Percentiles rank a stretch among this genome's conserved stretches.
phyloP scores from a whole-genome alignment of 2,888 invertebrate genomes.

The Plagodis dolabraria region DNA sequence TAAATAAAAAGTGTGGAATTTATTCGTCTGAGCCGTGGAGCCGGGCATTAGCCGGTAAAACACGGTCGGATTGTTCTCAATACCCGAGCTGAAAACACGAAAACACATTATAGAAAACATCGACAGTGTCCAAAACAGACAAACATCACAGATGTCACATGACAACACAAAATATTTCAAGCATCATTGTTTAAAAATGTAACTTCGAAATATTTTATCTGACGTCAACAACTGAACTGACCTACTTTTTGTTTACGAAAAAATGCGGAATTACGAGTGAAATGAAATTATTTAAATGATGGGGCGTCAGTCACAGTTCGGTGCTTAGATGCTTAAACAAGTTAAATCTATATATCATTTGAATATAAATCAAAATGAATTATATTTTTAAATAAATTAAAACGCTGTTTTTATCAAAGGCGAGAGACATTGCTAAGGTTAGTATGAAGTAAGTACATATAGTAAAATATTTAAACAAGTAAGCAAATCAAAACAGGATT shows the following conservation, averaged over 20 bases:
- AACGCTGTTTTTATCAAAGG: no score
- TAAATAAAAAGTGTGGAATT: constrained; percentile 97
- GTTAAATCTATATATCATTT: not conserved
- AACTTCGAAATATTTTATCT: constrained; percentile 32
- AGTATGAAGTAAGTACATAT: no score
- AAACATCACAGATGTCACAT: constrained; percentile 40
- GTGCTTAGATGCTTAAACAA: not conserved
- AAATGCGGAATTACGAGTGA: constrained; percentile 18
- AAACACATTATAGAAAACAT: constrained; percentile 49
- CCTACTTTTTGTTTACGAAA: constrained; percentile 31
- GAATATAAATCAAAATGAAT: not conserved
- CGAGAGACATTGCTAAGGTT: no score
- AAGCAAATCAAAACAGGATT: no score
- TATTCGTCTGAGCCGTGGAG: constrained; percentile 97
- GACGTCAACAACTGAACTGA: constrained; percentile 27
- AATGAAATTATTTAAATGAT: constrained; percentile 16
- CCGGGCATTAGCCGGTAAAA: constrained; percentile 98
- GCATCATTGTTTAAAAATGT: constrained; percentile 32
- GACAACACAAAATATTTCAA: constrained; percentile 55
- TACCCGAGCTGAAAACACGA: constrained; percentile 92
- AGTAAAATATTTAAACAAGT: no score
- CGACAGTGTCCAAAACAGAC: constrained; percentile 27
- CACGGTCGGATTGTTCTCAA: constrained; percentile 97
- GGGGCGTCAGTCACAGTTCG: constrained; percentile 27
- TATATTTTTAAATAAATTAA: no score